A percentile compares a stretch with the other conserved stretches of the same genome.
These are phyloP conservation scores for Sporophila hypoxantha DNA, from an alignment of 2,113 vertebrate genomes.

Conservation along the genomic window DNA sequence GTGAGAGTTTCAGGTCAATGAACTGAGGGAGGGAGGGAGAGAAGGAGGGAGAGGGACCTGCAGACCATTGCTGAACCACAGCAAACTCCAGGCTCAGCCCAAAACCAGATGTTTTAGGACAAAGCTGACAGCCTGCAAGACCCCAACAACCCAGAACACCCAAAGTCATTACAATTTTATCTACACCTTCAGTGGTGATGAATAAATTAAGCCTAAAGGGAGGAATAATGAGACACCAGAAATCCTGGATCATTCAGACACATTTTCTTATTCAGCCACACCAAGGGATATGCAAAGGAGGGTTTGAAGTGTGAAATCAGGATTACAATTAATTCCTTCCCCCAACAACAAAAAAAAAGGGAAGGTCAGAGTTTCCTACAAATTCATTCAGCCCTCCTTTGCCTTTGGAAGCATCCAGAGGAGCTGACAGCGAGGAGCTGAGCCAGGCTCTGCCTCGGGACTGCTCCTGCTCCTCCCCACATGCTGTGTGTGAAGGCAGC, in stretches of 20 bases:
- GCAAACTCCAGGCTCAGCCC: not conserved
- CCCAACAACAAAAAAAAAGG: not conserved
- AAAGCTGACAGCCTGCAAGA: not conserved
- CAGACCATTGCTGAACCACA: not conserved
- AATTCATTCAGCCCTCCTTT: accelerated
- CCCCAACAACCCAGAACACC: accelerated
- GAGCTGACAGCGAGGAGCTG: not conserved
- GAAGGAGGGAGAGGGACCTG: not conserved
- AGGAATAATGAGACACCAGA: not conserved
- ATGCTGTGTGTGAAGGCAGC: accelerated
- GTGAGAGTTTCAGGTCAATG: not conserved
- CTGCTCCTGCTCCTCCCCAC: accelerated
- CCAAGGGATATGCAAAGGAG: not conserved
- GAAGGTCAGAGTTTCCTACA: not conserved
- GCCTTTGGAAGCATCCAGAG: not conserved
- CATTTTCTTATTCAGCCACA: not conserved
- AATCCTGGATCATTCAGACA: not conserved
- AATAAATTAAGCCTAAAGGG: not conserved
- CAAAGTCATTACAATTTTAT: too few species aligned
- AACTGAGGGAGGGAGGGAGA: accelerated
- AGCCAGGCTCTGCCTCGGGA: not conserved
- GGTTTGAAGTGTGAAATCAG: not conserved
- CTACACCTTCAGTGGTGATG: not conserved
- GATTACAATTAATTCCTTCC: not conserved
- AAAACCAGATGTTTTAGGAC: accelerated